These are phyloP conservation scores for Jaculus jaculus DNA, from an alignment of 2,113 vertebrate species.

Conservation along the genomic window DNA sequence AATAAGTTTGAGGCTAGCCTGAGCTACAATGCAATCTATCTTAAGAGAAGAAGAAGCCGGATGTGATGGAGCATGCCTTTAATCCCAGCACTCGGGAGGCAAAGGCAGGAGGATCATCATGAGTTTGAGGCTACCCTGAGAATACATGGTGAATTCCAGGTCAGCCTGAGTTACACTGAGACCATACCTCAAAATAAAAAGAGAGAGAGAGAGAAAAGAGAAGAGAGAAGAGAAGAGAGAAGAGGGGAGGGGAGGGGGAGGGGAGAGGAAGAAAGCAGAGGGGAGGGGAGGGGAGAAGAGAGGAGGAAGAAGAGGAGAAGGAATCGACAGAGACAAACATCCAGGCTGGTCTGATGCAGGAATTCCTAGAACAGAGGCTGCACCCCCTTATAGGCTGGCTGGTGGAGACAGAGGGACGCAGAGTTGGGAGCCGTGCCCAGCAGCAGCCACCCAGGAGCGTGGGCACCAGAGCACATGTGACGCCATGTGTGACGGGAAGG, in stretches of 20 bases:
- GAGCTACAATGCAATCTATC: no score
- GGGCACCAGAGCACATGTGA: background rate
- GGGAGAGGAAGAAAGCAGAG: background rate
- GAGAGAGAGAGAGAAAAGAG: no score
- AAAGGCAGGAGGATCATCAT: no score
- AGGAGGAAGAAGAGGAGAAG: background rate
- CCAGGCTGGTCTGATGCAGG: background rate
- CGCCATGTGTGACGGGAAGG: background rate
- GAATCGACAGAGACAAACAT: background rate
- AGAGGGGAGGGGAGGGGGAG: no score
- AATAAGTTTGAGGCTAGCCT: no score
- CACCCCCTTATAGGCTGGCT: background rate
- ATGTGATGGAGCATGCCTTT: no score
- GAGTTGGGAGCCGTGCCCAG: background rate
- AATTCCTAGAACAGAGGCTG: conserved; percentile 34
- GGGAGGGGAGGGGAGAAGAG: background rate
- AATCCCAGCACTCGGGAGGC: no score
- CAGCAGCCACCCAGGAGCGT: background rate
- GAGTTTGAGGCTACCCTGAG: no score
- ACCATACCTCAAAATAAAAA: background rate
- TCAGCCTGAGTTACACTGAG: background rate
- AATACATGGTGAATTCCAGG: no score
- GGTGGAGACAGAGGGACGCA: background rate
- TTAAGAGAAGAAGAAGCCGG: no score
- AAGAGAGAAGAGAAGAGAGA: no score